Conservation (phyloP, 1,140 invertebrate genomes). For the Trinorchestia longiramus region DNA sequence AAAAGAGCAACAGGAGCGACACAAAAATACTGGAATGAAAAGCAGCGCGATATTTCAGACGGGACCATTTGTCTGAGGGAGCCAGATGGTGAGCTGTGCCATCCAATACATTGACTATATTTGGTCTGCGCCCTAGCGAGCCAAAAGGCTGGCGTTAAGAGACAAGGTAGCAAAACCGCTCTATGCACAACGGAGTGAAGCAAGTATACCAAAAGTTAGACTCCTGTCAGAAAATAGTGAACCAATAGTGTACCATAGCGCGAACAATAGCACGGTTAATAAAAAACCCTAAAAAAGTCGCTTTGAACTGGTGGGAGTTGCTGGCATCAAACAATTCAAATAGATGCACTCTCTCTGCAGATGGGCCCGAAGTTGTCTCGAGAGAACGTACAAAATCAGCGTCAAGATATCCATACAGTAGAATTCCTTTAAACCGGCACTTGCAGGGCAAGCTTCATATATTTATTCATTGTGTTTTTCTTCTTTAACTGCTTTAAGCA, state of each 20-base stretch:
- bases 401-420: too few species aligned
- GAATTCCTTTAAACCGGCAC: too few species aligned
- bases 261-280: too few species aligned
- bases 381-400: too few species aligned
- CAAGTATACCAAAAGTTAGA: neutral
- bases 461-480: too few species aligned
- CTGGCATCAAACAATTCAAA: too few species aligned
- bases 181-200: neutral
- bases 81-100: conserved; percentile 18
- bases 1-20: neutral
- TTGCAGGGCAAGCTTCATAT: too few species aligned
- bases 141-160: neutral
- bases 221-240: neutral
- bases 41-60: neutral
- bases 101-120: neutral
- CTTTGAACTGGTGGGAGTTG: too few species aligned
- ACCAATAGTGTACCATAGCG: neutral
- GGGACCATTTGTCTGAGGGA: conserved; percentile 29
- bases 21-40: neutral
- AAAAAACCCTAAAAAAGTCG: too few species aligned
- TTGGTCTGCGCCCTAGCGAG: neutral
- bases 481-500: too few species aligned
- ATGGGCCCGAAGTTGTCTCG: too few species aligned
- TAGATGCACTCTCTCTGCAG: too few species aligned
- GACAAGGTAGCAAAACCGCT: neutral